Evolutionary conservation across 92 coral and sea anemone species (phyloP).

Genomic region (Zoanthus solanderi): DNA sequence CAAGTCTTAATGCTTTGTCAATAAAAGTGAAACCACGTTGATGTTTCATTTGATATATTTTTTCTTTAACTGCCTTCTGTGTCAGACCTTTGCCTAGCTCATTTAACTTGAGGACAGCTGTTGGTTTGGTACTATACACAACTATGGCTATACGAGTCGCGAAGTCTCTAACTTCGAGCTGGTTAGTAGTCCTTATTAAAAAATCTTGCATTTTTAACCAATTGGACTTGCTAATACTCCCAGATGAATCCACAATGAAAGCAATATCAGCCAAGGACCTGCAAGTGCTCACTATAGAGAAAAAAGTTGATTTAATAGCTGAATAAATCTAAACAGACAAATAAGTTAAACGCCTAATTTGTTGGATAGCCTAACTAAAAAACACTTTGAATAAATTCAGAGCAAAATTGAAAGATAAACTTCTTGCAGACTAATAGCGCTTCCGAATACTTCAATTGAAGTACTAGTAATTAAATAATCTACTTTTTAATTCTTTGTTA

Average conservation of each 20-base stretch:
- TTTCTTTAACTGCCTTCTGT: neutral
- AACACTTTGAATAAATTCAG: too few species aligned
- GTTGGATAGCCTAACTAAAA: neutral
- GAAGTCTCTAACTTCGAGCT: slow-evolving; percentile 16
- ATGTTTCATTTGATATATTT: slow-evolving; percentile 6
- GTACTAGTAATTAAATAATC: too few species aligned
- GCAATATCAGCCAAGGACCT: slow-evolving; percentile 39
- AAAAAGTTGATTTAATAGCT: neutral
- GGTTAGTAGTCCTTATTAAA: slow-evolving; percentile 9
- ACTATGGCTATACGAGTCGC: slow-evolving; percentile 30
- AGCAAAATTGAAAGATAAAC: too few species aligned
- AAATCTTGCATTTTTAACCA: slow-evolving; percentile 42
- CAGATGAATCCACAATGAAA: slow-evolving; percentile 47
- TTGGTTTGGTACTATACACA: slow-evolving; percentile 17
- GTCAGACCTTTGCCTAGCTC: neutral
- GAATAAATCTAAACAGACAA: neutral
- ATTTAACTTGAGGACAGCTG: slow-evolving; percentile 20
- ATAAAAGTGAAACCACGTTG: slow-evolving; percentile 33
- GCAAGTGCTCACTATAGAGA: slow-evolving; percentile 14
- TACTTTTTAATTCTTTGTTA: too few species aligned
- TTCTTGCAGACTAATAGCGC: too few species aligned
- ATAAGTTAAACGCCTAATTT: neutral
- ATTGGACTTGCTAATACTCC: slow-evolving; percentile 20
- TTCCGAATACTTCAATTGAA: too few species aligned
- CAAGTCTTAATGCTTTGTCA: slow-evolving; percentile 41